These are phyloP conservation scores for Fabriciana adippe DNA, from an alignment of 2,888 invertebrate species.

Conservation along the genomic window DNA sequence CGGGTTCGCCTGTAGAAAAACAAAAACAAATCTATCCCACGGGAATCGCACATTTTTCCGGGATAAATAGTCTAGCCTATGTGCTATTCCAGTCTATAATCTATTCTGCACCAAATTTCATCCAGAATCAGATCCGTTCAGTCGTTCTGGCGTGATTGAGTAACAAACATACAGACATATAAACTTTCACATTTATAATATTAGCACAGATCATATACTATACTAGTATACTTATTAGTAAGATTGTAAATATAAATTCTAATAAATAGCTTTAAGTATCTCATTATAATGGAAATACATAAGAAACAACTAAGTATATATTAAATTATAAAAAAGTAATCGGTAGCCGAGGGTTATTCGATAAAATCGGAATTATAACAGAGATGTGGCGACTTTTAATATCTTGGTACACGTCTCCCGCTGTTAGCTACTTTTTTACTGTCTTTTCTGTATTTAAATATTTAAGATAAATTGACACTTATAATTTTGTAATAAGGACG, in stretches of 20 bases:
- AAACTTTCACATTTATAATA: too few relatives aligned
- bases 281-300: slow-evolving; percentile 3
- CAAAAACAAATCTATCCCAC: too few relatives aligned
- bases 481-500: background rate
- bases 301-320: slow-evolving; percentile 17
- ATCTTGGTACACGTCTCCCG: slow-evolving; percentile 45
- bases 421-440: slow-evolving; percentile 42
- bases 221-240: too few relatives aligned
- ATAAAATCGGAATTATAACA: slow-evolving; percentile 49
- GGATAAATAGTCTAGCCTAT: too few relatives aligned
- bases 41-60: too few relatives aligned
- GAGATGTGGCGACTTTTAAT: slow-evolving; percentile 52
- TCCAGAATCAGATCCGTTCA: too few relatives aligned
- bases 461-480: slow-evolving; percentile 1
- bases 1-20: too few relatives aligned
- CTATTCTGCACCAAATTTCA: too few relatives aligned
- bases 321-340: slow-evolving; percentile 31
- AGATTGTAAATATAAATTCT: background rate
- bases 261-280: slow-evolving; percentile 11
- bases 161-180: too few relatives aligned
- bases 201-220: too few relatives aligned
- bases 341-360: slow-evolving; percentile 35
- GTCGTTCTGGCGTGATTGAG: too few relatives aligned
- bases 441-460: background rate
- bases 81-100: too few relatives aligned